Evolutionary conservation across 1,140 invertebrate species (phyloP).

Genomic region (Cydia pomonella): DNA sequence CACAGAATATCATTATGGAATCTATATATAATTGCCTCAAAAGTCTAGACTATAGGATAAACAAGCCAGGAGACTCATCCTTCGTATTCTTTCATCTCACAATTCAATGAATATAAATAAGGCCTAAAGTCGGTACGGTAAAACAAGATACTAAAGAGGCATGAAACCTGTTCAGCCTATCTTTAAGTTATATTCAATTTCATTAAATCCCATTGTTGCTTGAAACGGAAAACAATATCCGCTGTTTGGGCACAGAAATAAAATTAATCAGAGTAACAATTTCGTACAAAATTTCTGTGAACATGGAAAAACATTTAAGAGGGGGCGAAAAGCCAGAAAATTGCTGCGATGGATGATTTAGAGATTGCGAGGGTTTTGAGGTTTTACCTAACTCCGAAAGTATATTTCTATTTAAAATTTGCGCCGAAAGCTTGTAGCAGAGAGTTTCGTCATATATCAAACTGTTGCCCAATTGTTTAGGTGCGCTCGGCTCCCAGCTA

Average conservation of each 20-base stretch:
- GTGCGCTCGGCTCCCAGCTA: no score
- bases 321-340: neutral
- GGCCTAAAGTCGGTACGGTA: neutral
- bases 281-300: neutral
- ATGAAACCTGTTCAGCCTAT: neutral
- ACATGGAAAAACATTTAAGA: neutral
- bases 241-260: neutral
- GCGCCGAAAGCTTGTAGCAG: no score
- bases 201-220: neutral
- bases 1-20: no score
- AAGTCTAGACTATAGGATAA: neutral
- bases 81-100: neutral
- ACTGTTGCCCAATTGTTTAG: no score
- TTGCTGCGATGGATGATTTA: neutral
- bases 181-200: constrained; percentile 8
- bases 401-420: no score
- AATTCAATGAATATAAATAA: neutral
- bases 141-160: neutral
- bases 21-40: neutral
- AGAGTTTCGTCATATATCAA: no score
- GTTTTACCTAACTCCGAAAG: no score
- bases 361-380: no score
- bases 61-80: neutral
- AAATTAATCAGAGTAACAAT: neutral
- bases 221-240: neutral